These are phyloP conservation scores for Puffinus mauretanicus DNA, from an alignment of 2,113 vertebrate genomes.

Conservation along the genomic window DNA sequence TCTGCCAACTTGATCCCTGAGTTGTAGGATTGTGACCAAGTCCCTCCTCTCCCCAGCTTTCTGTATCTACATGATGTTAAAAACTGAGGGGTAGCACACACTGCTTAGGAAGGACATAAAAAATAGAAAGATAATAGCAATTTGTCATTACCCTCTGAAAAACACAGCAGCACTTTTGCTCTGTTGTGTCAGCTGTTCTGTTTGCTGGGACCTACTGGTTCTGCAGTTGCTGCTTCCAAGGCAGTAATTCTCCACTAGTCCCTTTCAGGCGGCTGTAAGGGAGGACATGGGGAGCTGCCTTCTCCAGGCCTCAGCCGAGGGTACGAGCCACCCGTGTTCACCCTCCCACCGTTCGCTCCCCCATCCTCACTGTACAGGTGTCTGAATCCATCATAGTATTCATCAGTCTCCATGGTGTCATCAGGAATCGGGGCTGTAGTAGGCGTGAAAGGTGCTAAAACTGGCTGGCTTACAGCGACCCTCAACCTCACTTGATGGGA, in stretches of 20 bases:
- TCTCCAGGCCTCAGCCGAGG: neutral
- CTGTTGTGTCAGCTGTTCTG: neutral
- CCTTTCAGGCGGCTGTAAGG: constrained; percentile 53
- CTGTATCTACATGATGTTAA: neutral
- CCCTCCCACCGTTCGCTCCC: neutral
- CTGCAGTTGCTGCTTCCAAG: neutral
- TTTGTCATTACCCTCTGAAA: neutral
- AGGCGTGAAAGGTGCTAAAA: neutral
- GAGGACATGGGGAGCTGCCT: constrained; percentile 58
- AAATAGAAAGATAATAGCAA: neutral
- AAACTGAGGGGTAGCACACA: neutral
- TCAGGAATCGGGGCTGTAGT: neutral
- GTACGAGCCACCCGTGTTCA: rapidly evolving
- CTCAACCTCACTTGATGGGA: neutral
- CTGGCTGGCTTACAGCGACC: neutral
- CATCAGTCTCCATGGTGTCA: constrained; percentile 33
- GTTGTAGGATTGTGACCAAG: neutral
- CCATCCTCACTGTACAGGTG: constrained; percentile 58
- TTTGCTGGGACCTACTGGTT: neutral
- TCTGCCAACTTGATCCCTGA: neutral
- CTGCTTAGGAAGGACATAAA: neutral
- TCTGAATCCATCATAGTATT: constrained; percentile 74
- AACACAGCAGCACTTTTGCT: neutral
- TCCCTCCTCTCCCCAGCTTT: neutral
- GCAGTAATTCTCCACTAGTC: neutral